These are phyloP conservation scores for Diplazon laetatorius DNA, from an alignment of 2,888 invertebrate species.

Conservation along the genomic window DNA sequence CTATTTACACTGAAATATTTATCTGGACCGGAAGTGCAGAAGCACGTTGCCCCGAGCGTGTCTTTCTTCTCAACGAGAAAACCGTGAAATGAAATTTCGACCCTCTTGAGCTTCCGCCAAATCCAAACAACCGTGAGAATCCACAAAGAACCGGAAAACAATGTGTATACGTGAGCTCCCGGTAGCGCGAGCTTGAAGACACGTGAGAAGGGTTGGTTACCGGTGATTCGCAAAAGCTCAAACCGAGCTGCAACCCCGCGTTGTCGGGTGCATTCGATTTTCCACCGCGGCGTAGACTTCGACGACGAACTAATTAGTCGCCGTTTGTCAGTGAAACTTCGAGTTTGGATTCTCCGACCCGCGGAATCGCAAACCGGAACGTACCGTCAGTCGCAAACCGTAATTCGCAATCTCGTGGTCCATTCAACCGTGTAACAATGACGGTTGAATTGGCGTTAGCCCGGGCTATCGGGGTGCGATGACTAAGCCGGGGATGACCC, in stretches of 20 bases:
- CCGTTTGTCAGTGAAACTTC: constrained; percentile 53
- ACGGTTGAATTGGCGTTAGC: constrained; percentile 60
- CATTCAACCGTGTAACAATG: constrained; percentile 66
- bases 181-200: background rate
- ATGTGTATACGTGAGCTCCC: constrained; percentile 1
- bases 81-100: background rate
- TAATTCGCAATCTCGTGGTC: constrained; percentile 65
- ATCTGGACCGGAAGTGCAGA: too few relatives aligned
- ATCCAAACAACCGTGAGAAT: background rate
- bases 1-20: too few relatives aligned
- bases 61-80: constrained; percentile 19
- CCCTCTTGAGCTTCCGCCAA: constrained; percentile 12
- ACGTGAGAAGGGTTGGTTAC: background rate
- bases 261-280: constrained; percentile 12
- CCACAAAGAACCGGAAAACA: constrained; percentile 14
- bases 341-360: constrained; percentile 2
- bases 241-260: too few relatives aligned
- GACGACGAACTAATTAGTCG: constrained; percentile 54
- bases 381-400: constrained; percentile 31
- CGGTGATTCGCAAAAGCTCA: background rate
- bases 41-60: too few relatives aligned
- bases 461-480: background rate
- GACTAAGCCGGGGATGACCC: too few relatives aligned
- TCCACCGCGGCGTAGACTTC: constrained; percentile 7
- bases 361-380: constrained; percentile 4